Evolutionary conservation across 2,888 invertebrate genomes (phyloP).

Genomic region (Thecophora atra): DNA sequence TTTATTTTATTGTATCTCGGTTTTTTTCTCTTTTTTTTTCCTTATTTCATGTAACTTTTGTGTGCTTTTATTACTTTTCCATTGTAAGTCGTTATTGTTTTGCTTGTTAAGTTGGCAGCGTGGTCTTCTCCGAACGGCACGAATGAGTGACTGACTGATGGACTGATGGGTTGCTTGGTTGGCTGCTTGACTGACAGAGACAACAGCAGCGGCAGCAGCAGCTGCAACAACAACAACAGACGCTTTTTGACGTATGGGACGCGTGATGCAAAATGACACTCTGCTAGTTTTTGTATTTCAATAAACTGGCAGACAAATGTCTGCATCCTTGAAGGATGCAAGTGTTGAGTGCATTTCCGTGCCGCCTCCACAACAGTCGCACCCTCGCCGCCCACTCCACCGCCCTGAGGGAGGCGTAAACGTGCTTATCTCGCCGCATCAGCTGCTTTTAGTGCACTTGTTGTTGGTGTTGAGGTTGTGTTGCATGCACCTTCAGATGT

Average conservation of each 20-base stretch:
- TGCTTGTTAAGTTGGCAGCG: neutral
- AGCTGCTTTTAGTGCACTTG: slow-evolving; percentile 18
- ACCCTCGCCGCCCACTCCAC: neutral
- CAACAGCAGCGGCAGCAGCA: no score
- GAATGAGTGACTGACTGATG: slow-evolving; percentile 24
- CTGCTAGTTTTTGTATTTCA: slow-evolving; percentile 6
- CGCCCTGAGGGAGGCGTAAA: neutral
- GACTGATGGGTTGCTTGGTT: slow-evolving; percentile 9
- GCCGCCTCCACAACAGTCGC: neutral
- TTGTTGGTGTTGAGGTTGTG: slow-evolving; percentile 24
- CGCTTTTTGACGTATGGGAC: slow-evolving; percentile 55
- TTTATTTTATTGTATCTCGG: slow-evolving; percentile 3
- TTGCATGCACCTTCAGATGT: slow-evolving; percentile 9
- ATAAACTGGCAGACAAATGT: slow-evolving; percentile 35
- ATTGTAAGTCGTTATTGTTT: slow-evolving; percentile 29
- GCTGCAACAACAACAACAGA: no score
- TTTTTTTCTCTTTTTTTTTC: neutral
- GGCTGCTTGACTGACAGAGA: slow-evolving; percentile 27
- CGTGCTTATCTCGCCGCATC: slow-evolving; percentile 37
- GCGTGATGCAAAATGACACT: slow-evolving; percentile 38
- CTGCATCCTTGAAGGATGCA: slow-evolving; percentile 23
- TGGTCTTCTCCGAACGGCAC: neutral
- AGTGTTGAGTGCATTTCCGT: slow-evolving; percentile 18
- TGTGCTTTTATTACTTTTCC: slow-evolving; percentile 24
- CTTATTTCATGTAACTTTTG: neutral